Conservation (phyloP, 2,113 vertebrate species). For the Emydura subglobosa region DNA sequence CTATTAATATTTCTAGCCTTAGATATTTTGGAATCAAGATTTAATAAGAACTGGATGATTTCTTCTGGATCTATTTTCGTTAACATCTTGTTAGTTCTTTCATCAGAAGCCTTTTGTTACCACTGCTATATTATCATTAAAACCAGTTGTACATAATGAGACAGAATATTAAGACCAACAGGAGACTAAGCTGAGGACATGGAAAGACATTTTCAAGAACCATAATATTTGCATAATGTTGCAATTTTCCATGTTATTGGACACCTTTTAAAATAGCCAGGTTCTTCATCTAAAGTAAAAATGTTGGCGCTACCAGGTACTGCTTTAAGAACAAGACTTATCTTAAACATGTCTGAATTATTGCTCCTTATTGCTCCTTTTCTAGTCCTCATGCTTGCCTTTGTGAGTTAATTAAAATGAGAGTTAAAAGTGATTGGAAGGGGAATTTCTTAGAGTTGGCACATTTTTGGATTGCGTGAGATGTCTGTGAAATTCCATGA, state of each 20-base stretch:
- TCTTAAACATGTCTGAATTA: not conserved
- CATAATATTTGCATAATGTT: not conserved
- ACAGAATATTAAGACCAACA: not conserved
- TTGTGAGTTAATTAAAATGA: not conserved
- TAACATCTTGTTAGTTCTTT: not conserved
- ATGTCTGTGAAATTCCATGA: not conserved
- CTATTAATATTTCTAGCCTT: not conserved
- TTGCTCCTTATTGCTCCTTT: not conserved
- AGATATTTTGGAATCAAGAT: not conserved
- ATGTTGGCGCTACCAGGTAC: not conserved
- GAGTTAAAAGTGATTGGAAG: not conserved
- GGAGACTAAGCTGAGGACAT: not conserved
- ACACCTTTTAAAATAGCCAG: not conserved
- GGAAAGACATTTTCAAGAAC: not conserved
- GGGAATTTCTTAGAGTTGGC: not conserved
- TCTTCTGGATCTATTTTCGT: not conserved
- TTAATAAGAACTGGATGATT: not conserved
- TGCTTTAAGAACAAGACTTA: not conserved
- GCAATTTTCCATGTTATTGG: not conserved
- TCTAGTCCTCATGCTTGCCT: not conserved
- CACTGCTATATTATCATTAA: not conserved
- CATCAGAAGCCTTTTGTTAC: not conserved
- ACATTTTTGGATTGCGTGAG: not conserved
- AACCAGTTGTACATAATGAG: not conserved
- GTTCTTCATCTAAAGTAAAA: not conserved